Evolutionary conservation across 2,888 invertebrate genomes (phyloP), one percentile per base, ranked within the genome.

Genomic region (Busseola fusca): DNA sequence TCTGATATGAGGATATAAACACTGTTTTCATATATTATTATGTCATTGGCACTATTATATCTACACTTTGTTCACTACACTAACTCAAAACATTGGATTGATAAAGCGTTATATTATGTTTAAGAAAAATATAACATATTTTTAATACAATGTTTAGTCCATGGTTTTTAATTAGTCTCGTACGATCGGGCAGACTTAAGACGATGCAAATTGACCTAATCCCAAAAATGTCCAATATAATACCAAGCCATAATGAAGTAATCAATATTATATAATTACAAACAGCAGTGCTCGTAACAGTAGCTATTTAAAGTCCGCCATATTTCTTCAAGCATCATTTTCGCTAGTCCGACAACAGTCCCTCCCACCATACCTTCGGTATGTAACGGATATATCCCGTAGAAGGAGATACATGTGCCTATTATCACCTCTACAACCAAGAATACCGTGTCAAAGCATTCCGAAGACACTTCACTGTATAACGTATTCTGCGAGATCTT

Each of bases 351-450:
- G 42, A 52, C 40, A 74, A 84, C 70, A 48, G 65, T 52, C 21
- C n/a, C 1, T 1, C 5, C 37, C 30, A 59, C 74, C 80, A 3
- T 40, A 52, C 48, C 27, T 4, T 48, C 42, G 67, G 62, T 69
- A 78, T 63, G 84, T 71, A 76, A 62, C 72, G 67, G 58, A 63
- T 69, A 62, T 52, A 64, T 1, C 21, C 81, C 75, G 34, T 74
- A 78, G 48, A 79, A 72, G 77, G 81, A 64, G 64, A n/a, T 58
- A 64, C 48, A 68, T 7, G 45, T 68, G 7, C 34, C 34, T 34
- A 79, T 74, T 76, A 80, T 76, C 80, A 71, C 71, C 72, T 74
- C 48, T 25, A 58, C 48, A 71, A 63, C 59, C 48, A 59, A 52
- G 64, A 76, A 70, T 63, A 69, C 64, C 67, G 48, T 69, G 71